A percentile compares a stretch with the other conserved stretches of the same genome.
Conservation (phyloP, 2,797 vertebrate species). For the Eleutherodactylus coqui region DNA sequence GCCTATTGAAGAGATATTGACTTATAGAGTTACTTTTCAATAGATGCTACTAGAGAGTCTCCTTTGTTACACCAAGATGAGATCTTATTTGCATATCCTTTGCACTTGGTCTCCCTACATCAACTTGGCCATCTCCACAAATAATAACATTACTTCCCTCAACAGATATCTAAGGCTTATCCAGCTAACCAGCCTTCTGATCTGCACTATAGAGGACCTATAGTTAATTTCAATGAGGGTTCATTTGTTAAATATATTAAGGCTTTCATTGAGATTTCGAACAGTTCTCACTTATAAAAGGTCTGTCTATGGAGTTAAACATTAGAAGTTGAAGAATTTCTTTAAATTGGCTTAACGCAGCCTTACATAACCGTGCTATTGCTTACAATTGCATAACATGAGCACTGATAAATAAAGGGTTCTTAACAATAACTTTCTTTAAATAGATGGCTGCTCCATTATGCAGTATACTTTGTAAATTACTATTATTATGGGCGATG, state of each 20-base stretch:
- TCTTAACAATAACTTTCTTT: conserved; percentile 30
- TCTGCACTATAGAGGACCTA: no score
- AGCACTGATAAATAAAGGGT: background rate
- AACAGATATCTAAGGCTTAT: no score
- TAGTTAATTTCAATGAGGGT: no score
- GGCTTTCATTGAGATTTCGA: background rate
- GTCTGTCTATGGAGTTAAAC: background rate
- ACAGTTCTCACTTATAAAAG: background rate
- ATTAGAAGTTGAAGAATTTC: background rate
- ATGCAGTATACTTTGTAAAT: background rate
- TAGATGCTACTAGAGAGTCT: no score
- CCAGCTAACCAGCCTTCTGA: no score
- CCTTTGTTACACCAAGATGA: no score
- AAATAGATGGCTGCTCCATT: conserved; percentile 9
- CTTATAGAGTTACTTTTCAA: no score
- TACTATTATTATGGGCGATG: background rate
- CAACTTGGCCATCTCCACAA: no score
- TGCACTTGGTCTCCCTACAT: no score
- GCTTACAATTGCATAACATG: background rate
- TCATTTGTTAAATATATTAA: background rate
- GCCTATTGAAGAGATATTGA: no score
- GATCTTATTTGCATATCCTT: no score
- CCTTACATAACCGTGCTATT: background rate
- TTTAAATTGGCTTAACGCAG: background rate
- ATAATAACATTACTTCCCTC: no score